These are phyloP conservation scores for Halcyon malimbica DNA, from an alignment of 2,113 vertebrate genomes.

Conservation along the genomic window DNA sequence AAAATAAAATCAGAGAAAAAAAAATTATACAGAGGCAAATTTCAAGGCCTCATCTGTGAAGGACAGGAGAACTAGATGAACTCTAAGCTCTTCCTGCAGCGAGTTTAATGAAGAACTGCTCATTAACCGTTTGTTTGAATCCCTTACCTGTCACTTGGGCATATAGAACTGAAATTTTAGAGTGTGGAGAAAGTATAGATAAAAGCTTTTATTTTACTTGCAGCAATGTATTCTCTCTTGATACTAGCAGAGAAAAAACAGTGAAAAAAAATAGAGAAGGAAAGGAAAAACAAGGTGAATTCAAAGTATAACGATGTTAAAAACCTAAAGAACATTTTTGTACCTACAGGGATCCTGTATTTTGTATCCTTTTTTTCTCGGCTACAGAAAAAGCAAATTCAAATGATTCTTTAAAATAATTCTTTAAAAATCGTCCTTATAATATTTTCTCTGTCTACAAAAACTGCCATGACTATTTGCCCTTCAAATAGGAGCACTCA, in stretches of 20 bases:
- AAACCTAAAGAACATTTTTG: background rate
- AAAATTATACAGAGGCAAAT: background rate
- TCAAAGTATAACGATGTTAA: background rate
- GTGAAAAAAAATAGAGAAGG: background rate
- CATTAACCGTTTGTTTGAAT: background rate
- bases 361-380: background rate
- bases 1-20: background rate
- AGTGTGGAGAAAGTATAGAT: background rate
- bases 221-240: background rate
- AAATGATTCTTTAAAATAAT: background rate
- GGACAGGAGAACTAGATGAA: background rate
- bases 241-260: background rate
- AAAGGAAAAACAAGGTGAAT: background rate
- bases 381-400: background rate
- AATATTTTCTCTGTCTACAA: background rate
- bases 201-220: constrained; percentile 43
- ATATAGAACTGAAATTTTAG: background rate
- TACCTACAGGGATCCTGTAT: background rate
- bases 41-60: background rate
- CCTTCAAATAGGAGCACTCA: background rate
- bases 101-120: constrained; percentile 3
- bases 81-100: background rate
- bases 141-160: background rate
- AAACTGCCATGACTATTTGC: background rate
- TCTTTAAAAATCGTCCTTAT: background rate